Conservation (phyloP, 2,888 invertebrate species). For the Zygothrica quintamaculata region DNA sequence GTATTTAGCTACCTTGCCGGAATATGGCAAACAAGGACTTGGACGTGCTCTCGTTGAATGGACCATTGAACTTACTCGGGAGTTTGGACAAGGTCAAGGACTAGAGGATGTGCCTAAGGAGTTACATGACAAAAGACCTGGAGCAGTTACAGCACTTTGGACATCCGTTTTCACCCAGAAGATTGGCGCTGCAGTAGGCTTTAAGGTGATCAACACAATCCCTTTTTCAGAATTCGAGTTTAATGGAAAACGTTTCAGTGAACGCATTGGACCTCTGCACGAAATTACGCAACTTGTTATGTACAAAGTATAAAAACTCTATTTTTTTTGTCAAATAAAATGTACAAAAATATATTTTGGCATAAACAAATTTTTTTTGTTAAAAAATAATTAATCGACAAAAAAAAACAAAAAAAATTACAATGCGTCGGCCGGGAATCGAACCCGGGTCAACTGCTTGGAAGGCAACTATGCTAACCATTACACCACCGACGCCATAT, state of each 20-base stretch:
- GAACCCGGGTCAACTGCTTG: slow-evolving; percentile 84
- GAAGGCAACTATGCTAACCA: slow-evolving; percentile 84
- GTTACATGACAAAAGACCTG: slow-evolving; percentile 69
- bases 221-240: slow-evolving; percentile 86
- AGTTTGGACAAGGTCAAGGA: slow-evolving; percentile 85
- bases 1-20: slow-evolving; percentile 87
- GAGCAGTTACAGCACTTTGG: slow-evolving; percentile 86
- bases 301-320: slow-evolving; percentile 36
- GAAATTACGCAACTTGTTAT: slow-evolving; percentile 50
- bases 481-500: slow-evolving; percentile 83
- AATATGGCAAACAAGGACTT: slow-evolving; percentile 86
- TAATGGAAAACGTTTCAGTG: slow-evolving; percentile 87
- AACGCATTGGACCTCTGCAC: slow-evolving; percentile 85
- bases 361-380: not conserved
- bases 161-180: slow-evolving; percentile 87
- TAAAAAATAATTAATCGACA: not conserved
- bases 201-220: slow-evolving; percentile 85
- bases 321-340: no score
- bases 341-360: no score
- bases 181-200: slow-evolving; percentile 86
- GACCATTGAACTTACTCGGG: slow-evolving; percentile 86
- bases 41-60: slow-evolving; percentile 86
- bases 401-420: slow-evolving; percentile 44
- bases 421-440: slow-evolving; percentile 83
- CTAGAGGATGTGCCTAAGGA: slow-evolving; percentile 78